Conservation (phyloP, 2,113 vertebrate genomes). For the Tyrannus savana region DNA sequence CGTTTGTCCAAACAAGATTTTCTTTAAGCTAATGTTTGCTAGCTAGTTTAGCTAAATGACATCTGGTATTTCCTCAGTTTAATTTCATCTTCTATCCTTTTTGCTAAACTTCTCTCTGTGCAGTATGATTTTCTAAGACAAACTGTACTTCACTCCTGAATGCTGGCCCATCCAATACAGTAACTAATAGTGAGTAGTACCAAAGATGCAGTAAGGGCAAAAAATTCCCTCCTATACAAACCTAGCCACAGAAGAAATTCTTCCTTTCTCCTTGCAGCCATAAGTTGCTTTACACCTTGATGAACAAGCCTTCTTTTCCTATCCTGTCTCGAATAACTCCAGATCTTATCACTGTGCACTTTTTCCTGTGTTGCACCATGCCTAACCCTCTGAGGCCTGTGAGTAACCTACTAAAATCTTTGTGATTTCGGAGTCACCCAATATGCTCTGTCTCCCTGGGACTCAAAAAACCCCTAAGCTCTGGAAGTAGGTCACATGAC, state of each 20-base stretch:
- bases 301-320: not conserved
- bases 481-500: not conserved
- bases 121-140: not conserved
- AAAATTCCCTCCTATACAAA: not conserved
- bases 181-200: not conserved
- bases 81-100: not conserved
- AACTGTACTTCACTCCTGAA: not conserved
- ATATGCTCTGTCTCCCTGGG: not conserved
- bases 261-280: not conserved
- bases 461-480: not conserved
- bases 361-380: accelerated
- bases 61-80: not conserved
- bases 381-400: not conserved
- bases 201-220: not conserved
- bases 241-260: not conserved
- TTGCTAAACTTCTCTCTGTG: not conserved
- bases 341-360: not conserved
- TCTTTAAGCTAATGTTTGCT: not conserved
- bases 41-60: not conserved
- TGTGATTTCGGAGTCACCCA: not conserved
- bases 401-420: not conserved
- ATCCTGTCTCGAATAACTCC: not conserved
- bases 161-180: not conserved
- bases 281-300: not conserved
- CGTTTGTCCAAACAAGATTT: not conserved